phyloP scores from a whole-genome alignment of 1,140 invertebrate genomes.

The Drosophila sp. region DNA sequence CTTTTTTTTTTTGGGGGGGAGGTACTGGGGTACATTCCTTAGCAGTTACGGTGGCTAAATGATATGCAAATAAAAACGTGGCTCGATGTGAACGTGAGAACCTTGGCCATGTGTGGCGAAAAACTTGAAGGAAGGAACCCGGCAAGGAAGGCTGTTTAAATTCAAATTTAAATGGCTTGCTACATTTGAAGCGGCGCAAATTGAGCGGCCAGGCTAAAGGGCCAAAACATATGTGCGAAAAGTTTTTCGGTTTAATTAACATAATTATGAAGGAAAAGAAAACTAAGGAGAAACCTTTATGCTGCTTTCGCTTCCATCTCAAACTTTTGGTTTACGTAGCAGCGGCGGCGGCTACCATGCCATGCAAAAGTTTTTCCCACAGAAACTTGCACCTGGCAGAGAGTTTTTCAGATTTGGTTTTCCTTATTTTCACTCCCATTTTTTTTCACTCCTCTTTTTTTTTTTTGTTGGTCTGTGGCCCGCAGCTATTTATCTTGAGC shows the following conservation, averaged over 20 bases:
- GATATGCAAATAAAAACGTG: constrained; percentile 78
- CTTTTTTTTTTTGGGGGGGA: constrained; percentile 7
- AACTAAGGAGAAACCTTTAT: constrained; percentile 30
- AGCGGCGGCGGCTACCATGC: constrained; percentile 17
- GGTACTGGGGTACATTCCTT: constrained; percentile 44
- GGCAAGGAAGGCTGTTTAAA: constrained; percentile 58
- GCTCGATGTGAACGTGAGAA: constrained; percentile 42
- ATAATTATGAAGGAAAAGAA: constrained; percentile 54
- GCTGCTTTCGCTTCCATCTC: background rate
- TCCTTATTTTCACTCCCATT: background rate
- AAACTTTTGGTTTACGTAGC: background rate
- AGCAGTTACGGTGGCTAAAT: constrained; percentile 63
- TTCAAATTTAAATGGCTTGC: constrained; percentile 76
- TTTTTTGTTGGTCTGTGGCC: constrained; percentile 24
- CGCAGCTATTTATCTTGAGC: constrained; percentile 75
- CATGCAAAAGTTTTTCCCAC: constrained; percentile 40
- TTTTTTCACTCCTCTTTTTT: background rate
- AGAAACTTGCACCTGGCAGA: constrained; percentile 32
- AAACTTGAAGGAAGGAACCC: background rate
- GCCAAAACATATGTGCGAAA: constrained; percentile 43
- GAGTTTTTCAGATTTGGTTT: constrained; percentile 12
- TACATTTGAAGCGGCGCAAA: constrained; percentile 60
- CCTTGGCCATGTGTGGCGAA: constrained; percentile 18
- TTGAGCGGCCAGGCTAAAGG: constrained; percentile 17
- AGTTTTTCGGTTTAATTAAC: constrained; percentile 65